Evolutionary conservation across 2,113 vertebrate genomes (phyloP), one percentile per base, ranked within the genome.

Genomic region (Neogobius melanostomus): DNA sequence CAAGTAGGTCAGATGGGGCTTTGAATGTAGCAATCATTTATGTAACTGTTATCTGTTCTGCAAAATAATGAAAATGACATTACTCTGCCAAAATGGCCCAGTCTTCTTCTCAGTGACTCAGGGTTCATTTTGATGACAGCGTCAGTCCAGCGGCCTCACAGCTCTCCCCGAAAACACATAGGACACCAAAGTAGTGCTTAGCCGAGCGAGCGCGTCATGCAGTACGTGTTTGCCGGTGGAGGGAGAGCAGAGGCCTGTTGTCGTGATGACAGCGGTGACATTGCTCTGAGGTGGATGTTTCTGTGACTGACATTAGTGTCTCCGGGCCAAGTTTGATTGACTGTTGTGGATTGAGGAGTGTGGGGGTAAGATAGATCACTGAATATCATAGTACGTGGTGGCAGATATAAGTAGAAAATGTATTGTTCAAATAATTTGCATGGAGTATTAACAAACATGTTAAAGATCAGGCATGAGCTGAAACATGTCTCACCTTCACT

Each of bases 201-300:
- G 64, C 17, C 3, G 6, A 76, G 77, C 3, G 6, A 74, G 77
- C 21, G 21, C 66, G 54, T 79, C 66, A 77, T 80, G 75, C 57
- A 62, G 3, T 12, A 52, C 68, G 72, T 46, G 54, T 81, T 80
- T 73, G 83, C 64, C 75, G 47, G 77, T 74, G 75, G 78, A 77
- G 51, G 65, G 67, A 71, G 57, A 73, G 72, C 72, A 77, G 69
- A 54, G 80, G 51, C 67, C 70, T 61, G 69, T 65, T 72, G 69
- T 67, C 60, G 56, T 62, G 57, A 77, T 74, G 76, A 79, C 80
- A 80, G 61, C 52, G 79, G 64, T 87, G 86, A 89, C 87, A 85
- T 85, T 89, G 83, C 66, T 68, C 68, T 46, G 68, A 74, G 72
- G 71, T 69, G 49, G 59, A 66, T 52, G 57, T 82, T 69, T 77